These are phyloP conservation scores for Frieseomelitta varia DNA, from an alignment of 1,140 invertebrate species.

Conservation along the genomic window DNA sequence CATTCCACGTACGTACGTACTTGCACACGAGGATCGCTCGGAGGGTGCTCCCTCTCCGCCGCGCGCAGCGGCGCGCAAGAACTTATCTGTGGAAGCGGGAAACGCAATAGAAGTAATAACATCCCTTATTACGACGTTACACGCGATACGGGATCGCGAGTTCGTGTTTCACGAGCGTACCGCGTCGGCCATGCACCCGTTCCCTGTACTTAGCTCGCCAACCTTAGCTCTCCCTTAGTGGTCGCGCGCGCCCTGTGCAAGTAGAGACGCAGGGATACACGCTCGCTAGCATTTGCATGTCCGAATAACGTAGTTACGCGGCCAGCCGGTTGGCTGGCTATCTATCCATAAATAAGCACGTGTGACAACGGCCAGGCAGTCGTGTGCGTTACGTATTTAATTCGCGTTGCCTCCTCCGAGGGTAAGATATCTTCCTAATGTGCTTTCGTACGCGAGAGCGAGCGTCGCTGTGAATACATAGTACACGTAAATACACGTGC, in stretches of 20 bases:
- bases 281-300: background rate
- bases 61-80: constrained; percentile 34
- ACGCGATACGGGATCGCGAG: constrained; percentile 66
- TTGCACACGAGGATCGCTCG: background rate
- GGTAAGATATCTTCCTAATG: constrained; percentile 36
- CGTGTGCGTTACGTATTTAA: constrained; percentile 45
- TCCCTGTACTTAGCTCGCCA: constrained; percentile 55
- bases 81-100: constrained; percentile 65
- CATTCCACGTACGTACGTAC: constrained; percentile 10
- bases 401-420: constrained; percentile 25
- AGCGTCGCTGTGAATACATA: background rate
- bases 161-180: constrained; percentile 65
- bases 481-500: too few species aligned
- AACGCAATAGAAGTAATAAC: constrained; percentile 70
- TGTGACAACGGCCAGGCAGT: constrained; percentile 30
- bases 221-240: constrained; percentile 9
- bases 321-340: constrained; percentile 9
- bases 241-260: too few species aligned
- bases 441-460: constrained; percentile 13
- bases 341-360: constrained; percentile 43
- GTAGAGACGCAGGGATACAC: too few species aligned
- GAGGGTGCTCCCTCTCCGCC: constrained; percentile 20
- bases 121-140: constrained; percentile 70
- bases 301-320: constrained; percentile 34
- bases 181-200: constrained; percentile 50